Base-by-base conservation (phyloP, 2,797 vertebrate genomes). In the Otus scops region DNA sequence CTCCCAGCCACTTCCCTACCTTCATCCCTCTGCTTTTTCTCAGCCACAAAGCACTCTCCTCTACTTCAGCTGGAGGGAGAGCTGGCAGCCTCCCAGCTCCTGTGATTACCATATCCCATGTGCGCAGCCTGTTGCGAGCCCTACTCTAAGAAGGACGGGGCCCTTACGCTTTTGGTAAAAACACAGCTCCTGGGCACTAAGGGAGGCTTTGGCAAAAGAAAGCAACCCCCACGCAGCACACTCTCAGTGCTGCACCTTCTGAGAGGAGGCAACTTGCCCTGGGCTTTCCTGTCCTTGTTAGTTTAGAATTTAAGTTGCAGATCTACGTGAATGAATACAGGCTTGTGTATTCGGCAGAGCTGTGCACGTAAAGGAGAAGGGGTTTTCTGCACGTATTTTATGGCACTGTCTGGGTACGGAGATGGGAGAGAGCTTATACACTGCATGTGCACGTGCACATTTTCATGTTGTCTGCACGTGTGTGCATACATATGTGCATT, bases 401-500 rank as follows among this genome's bases (percentile, higher is more conserved):
- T 93, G 59, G 85, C 64, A 69, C 54, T 85, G 73, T 73, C 84
- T 28, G 12, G 36, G 13, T 19, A 64, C 2, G 13, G 74, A 83
- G 77, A 80, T 69, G 82, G 80, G 73, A 95, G 56, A 43, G 78
- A 87, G 57, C 68, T 75, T 65, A 34, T 20, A 54, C 0, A 0
- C 45, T 78, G 82, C 89, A 77, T 74, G 82, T 78, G 78, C 91
- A 96, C 82, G 56, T 97, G 93, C 84, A 79, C 73, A 9, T 94
- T 95, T 94, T 71, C 92, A 92, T 91, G 92, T 59, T 93, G 88
- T 75, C 93, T 90, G 91, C 91, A 95, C 60, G 2, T 95, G 95
- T 96, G 94, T 95, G 92, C 91, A 88, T 92, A 93, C 2, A 1
- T 92, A 89, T 95, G 69, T 81, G 88, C 85, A 94, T 96, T 96